A percentile compares a stretch with the other conserved stretches of the same genome.
Evolutionary conservation across 2,113 vertebrate species (phyloP).

Genomic region (Beaufortia kweichowensis): DNA sequence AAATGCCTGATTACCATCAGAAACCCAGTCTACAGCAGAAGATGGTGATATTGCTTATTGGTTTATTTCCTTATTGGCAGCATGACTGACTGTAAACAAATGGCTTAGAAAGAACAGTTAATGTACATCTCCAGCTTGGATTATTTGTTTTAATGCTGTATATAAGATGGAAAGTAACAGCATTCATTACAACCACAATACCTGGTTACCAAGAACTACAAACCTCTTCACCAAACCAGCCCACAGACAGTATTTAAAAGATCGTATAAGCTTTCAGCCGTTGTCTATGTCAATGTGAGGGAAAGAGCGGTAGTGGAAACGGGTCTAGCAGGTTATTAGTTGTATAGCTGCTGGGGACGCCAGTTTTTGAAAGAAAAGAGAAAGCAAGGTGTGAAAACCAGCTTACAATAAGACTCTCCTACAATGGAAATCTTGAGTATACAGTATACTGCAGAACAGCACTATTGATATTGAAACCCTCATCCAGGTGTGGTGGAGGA

Average conservation of each 20-base stretch:
- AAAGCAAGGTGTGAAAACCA: slow-evolving; percentile 8
- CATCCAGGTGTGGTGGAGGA: neutral
- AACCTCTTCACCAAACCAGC: neutral
- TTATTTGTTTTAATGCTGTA: neutral
- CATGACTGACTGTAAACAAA: neutral
- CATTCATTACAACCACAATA: neutral
- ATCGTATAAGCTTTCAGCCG: neutral
- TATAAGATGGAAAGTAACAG: neutral
- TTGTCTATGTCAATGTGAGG: neutral
- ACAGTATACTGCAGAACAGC: neutral
- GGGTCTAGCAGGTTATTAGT: slow-evolving; percentile 1
- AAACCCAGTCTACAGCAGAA: too few relatives aligned
- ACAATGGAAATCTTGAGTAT: neutral
- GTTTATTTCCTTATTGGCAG: neutral
- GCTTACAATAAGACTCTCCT: neutral
- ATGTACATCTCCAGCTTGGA: neutral
- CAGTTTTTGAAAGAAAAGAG: slow-evolving; percentile 10
- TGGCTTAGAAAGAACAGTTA: neutral
- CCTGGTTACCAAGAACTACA: neutral
- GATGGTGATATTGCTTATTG: neutral
- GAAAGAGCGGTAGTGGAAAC: neutral
- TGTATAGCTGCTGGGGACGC: neutral
- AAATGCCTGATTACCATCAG: neutral
- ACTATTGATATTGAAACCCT: neutral
- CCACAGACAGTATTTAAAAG: neutral